Evolutionary conservation across 2,888 invertebrate genomes (phyloP).

Genomic region (Oscheius sp.): DNA sequence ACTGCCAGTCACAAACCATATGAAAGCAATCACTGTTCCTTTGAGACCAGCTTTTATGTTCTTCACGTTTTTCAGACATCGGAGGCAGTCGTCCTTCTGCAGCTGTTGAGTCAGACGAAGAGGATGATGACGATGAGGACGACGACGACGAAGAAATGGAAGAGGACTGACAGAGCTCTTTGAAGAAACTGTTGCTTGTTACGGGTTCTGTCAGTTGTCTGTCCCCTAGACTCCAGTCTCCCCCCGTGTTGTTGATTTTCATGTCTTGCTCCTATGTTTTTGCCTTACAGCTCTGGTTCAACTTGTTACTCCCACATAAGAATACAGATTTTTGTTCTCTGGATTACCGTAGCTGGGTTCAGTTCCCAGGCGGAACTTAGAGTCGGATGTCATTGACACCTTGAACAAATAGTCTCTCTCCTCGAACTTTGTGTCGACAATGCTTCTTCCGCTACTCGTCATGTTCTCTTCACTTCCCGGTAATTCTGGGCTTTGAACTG

Average conservation of each 20-base stretch:
- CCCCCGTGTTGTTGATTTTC: constrained; percentile 37
- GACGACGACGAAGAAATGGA: constrained; percentile 32
- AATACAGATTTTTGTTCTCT: not conserved
- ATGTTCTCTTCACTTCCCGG: constrained; percentile 7
- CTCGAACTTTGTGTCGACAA: not conserved
- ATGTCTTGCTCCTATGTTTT: not conserved
- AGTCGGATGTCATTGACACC: constrained; percentile 30
- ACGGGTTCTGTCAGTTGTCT: constrained; percentile 8
- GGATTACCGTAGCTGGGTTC: not conserved
- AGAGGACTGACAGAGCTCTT: constrained; percentile 16
- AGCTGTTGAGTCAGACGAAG: not conserved
- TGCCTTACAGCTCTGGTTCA: not conserved
- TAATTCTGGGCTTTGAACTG: not conserved
- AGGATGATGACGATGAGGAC: constrained; percentile 26
- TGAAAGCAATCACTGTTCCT: no score
- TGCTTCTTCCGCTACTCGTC: constrained; percentile 13
- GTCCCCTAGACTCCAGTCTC: not conserved
- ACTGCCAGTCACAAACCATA: no score
- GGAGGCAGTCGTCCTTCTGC: not conserved
- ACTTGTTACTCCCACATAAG: no score
- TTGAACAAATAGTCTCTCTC: constrained; percentile 8
- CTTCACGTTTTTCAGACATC: not conserved
- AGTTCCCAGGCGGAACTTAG: not conserved
- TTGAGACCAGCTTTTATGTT: no score
- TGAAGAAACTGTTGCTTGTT: not conserved